These are phyloP conservation scores for Clistopyga incitator DNA, from an alignment of 2,888 invertebrate genomes.

Conservation along the genomic window DNA sequence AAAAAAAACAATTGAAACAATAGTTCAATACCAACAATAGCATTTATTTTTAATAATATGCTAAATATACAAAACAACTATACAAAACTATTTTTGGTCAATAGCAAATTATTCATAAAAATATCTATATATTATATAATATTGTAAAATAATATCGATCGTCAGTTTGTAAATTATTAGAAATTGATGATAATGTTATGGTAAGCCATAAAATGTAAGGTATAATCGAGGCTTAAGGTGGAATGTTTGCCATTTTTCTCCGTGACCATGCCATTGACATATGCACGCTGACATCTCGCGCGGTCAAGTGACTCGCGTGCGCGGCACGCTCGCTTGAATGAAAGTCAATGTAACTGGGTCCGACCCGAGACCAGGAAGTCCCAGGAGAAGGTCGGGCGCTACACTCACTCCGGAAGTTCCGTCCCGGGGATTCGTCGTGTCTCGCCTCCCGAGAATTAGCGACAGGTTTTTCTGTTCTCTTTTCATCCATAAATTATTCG, in stretches of 20 bases:
- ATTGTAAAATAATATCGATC: no score
- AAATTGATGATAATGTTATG: not conserved
- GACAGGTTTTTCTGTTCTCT: not conserved
- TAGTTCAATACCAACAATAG: no score
- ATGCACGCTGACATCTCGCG: slow-evolving; percentile 11
- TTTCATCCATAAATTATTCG: slow-evolving; percentile 20
- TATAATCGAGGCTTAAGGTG: slow-evolving; percentile 2
- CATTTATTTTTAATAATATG: no score
- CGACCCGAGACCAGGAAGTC: slow-evolving; percentile 51
- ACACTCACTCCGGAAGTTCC: slow-evolving; percentile 56
- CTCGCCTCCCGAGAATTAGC: slow-evolving; percentile 35
- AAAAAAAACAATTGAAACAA: no score
- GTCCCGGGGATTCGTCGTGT: slow-evolving; percentile 32
- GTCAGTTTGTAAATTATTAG: no score
- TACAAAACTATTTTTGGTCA: no score
- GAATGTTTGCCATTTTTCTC: slow-evolving; percentile 27
- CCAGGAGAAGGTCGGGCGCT: slow-evolving; percentile 52
- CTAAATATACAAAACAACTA: no score
- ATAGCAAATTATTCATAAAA: no score
- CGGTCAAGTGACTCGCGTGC: slow-evolving; percentile 19
- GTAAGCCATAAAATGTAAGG: not conserved
- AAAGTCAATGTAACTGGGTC: slow-evolving; percentile 52
- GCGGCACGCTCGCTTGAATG: slow-evolving; percentile 50
- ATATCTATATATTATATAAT: no score
- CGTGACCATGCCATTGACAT: slow-evolving; percentile 58